These are phyloP conservation scores for Caranx ignobilis DNA, from an alignment of 2,113 vertebrate genomes.

Conservation along the genomic window DNA sequence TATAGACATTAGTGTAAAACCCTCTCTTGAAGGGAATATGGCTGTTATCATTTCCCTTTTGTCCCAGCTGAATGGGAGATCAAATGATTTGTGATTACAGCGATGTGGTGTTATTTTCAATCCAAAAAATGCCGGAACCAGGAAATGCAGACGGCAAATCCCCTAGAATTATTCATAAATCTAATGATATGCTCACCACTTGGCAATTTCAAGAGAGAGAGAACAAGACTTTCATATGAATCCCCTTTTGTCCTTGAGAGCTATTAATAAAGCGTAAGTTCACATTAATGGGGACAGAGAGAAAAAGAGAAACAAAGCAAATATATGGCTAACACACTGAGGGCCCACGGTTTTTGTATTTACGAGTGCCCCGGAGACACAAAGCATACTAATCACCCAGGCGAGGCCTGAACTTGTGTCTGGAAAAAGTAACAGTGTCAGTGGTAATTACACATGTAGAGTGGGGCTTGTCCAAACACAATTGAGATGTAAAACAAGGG, in stretches of 20 bases:
- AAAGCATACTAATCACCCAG: constrained; percentile 78
- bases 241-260: constrained; percentile 80
- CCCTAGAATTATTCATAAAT: constrained; percentile 76
- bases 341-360: constrained; percentile 73
- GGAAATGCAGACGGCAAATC: constrained; percentile 74
- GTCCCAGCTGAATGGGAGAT: constrained; percentile 76
- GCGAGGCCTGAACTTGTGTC: constrained; percentile 69
- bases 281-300: constrained; percentile 72
- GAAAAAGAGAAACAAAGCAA: constrained; percentile 73
- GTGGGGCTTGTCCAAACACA: constrained; percentile 79
- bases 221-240: constrained; percentile 72
- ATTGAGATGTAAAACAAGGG: constrained; percentile 81
- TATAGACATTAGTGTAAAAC: constrained; percentile 71
- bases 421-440: constrained; percentile 79
- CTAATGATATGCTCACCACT: constrained; percentile 77
- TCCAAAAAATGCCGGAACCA: constrained; percentile 64
- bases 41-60: constrained; percentile 72
- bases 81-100: constrained; percentile 78
- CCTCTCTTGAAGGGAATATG: constrained; percentile 57
- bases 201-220: constrained; percentile 68
- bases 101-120: constrained; percentile 70
- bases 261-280: constrained; percentile 80
- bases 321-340: constrained; percentile 69
- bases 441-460: constrained; percentile 83
- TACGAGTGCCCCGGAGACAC: constrained; percentile 71